Evolutionary conservation across 2,888 invertebrate genomes (phyloP), one percentile per base, ranked within the genome.

Genomic region (Apotomis capreana): DNA sequence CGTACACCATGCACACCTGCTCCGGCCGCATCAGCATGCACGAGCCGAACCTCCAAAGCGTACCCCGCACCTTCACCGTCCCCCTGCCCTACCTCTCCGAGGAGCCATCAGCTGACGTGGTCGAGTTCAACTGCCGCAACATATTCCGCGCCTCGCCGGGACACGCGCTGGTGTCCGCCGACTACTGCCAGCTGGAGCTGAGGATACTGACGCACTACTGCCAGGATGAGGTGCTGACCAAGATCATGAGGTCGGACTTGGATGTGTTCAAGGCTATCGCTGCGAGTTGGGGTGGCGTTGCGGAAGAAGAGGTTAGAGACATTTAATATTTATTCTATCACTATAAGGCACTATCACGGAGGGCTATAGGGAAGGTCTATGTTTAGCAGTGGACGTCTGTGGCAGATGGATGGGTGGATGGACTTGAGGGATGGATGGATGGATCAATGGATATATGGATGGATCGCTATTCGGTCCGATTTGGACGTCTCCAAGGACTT

Each of bases 121-220:
- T 89, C 79, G 92, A 94, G 77, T 94, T 96, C 80, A 96, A 95
- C 84, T 95, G 95, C 75, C 94, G 97, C 65, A 94, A 94, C 78
- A 95, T 95, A n/a, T 97, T 97, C 85, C 89, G 93, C 75, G 94
- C 96, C 0, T 81, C 88, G 1, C 81, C 88, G 51, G 95, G 94
- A 0, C 94, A 91, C 75, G 88, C 96, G 60, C 91, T 99, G 69
- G 88, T 99, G 60, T 96, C 99, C 0, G 98, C 98, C 0, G 99
- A 99, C 92, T 99, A 98, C 90, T 98, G 98, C 80, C 99, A 99
- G 89, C 87, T 99, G 74, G 99, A 99, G 90, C 94, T 99, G 87
- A 94, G 99, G 78, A 95, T 99, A 73, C 91, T 99, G 79, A 97
- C 99, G 15, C 98, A 99, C 90, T 95, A 99, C 74, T 97, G 97